phyloP scores from a whole-genome alignment of 2,113 vertebrate species.

The Poeciliopsis prolifica region DNA sequence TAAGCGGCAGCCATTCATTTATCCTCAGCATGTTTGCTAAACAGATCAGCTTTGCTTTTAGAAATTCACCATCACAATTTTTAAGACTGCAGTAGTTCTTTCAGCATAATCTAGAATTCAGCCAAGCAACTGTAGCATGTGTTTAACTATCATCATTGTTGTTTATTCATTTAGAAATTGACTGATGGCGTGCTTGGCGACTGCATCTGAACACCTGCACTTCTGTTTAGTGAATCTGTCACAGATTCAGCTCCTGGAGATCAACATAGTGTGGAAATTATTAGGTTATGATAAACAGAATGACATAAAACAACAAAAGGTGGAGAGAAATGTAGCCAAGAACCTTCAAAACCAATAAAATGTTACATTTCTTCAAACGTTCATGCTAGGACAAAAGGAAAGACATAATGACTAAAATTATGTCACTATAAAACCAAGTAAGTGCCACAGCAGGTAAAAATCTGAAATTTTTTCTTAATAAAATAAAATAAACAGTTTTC shows the following conservation, averaged over 20 bases:
- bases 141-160: background rate
- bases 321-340: background rate
- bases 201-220: background rate
- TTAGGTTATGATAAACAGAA: background rate
- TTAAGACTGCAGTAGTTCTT: background rate
- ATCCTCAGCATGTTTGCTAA: background rate
- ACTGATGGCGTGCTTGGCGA: background rate
- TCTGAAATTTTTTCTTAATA: too few species aligned
- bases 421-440: background rate
- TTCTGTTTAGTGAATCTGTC: background rate
- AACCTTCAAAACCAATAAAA: background rate
- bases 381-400: background rate
- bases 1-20: background rate
- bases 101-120: background rate
- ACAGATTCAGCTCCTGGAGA: background rate
- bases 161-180: constrained; percentile 1
- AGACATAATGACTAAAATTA: background rate
- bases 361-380: background rate
- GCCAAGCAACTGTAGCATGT: background rate
- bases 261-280: background rate
- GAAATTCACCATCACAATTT: background rate
- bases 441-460: too few species aligned
- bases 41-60: background rate
- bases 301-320: background rate
- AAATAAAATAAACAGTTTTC: background rate